A percentile compares a stretch with the other conserved stretches of the same genome.
Evolutionary conservation across 2,888 invertebrate species (phyloP).

Genomic region (Diplazon laetatorius): DNA sequence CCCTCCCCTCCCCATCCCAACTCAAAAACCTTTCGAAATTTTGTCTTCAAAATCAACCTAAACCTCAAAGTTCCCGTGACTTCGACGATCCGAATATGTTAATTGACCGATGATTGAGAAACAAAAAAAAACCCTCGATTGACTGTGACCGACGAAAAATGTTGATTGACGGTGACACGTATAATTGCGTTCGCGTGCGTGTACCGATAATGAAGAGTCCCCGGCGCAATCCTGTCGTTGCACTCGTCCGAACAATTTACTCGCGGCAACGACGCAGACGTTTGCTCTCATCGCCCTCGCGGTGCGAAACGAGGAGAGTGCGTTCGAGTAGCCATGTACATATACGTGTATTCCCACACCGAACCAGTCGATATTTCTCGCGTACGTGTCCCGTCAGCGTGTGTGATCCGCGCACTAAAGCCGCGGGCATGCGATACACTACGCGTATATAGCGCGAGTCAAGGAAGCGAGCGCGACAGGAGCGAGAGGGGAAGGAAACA

Average conservation of each 20-base stretch:
- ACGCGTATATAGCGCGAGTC: no score
- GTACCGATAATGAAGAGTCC: background rate
- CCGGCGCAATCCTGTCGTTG: background rate
- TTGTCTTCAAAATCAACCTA: no score
- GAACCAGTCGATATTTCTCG: background rate
- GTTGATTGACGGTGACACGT: background rate
- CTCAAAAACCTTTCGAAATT: no score
- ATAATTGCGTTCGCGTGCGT: slow-evolving; percentile 11
- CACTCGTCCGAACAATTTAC: slow-evolving; percentile 11
- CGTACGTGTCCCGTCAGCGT: background rate
- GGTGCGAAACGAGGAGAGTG: background rate
- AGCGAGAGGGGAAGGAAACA: slow-evolving; percentile 1
- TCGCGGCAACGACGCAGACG: slow-evolving; percentile 16
- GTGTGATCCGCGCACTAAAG: background rate
- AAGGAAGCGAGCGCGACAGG: background rate
- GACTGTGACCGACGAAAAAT: slow-evolving; percentile 4
- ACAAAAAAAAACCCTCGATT: no score
- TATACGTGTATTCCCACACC: background rate
- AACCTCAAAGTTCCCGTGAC: no score
- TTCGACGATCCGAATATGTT: no score
- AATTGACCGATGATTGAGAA: no score
- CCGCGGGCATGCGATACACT: no score
- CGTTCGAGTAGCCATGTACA: no score
- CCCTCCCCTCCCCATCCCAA: no score
- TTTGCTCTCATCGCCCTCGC: slow-evolving; percentile 18